A percentile compares a stretch with the other conserved stretches of the same genome.
phyloP scores from a whole-genome alignment of 2,888 invertebrate species.

The Thecophora atra region DNA sequence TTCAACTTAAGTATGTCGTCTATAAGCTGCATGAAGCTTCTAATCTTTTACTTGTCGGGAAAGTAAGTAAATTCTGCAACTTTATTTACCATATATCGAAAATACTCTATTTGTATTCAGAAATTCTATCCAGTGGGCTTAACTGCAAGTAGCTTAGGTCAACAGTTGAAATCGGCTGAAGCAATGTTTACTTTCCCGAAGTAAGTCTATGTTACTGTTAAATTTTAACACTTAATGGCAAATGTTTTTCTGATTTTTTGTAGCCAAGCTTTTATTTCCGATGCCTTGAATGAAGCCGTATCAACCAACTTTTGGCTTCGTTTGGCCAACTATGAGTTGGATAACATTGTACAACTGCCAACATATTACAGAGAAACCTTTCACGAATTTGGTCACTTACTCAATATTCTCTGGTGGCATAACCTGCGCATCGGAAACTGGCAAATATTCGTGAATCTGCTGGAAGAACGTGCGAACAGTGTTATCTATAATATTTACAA shows the following conservation, averaged over 20 bases:
- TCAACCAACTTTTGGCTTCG: slow-evolving; percentile 23
- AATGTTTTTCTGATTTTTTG: background rate
- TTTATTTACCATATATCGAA: background rate
- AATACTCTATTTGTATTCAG: background rate
- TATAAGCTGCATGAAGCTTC: slow-evolving; percentile 8
- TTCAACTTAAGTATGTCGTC: slow-evolving; percentile 12
- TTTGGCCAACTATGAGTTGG: slow-evolving; percentile 28
- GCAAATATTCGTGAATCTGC: slow-evolving; percentile 14
- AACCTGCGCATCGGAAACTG: slow-evolving; percentile 28
- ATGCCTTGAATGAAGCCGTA: background rate
- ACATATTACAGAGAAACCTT: background rate
- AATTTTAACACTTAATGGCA: too few relatives aligned
- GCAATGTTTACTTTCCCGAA: slow-evolving; percentile 1
- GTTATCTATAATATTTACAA: slow-evolving; percentile 18
- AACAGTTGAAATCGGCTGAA: background rate
- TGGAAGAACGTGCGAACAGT: slow-evolving; percentile 20
- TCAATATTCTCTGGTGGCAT: slow-evolving; percentile 34
- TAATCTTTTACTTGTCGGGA: background rate
- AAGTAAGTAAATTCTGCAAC: background rate
- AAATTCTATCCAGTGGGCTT: slow-evolving; percentile 3
- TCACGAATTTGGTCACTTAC: background rate
- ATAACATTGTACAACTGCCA: slow-evolving; percentile 13
- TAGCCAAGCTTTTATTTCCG: background rate
- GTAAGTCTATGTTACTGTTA: slow-evolving; percentile 13
- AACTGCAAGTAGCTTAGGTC: background rate